Evolutionary conservation across 2,113 vertebrate genomes (phyloP), one percentile per base, ranked within the genome.

Genomic region (Hipposideros armiger): DNA sequence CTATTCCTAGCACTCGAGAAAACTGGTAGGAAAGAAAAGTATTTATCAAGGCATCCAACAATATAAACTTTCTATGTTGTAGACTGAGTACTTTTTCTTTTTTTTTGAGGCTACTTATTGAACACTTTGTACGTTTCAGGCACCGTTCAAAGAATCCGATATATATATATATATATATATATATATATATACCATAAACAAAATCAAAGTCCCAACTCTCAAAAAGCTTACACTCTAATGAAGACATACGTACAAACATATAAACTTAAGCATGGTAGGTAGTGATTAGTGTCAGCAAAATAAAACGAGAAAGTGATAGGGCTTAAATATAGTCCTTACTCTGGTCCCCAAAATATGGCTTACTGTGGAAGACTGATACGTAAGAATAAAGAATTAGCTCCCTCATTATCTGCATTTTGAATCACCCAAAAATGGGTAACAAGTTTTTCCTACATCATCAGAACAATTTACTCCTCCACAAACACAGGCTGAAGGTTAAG

Each of bases 341-440:
- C 89, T 82, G 30, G 28, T 87, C 69, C 26, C 84, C 60, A 86
- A 91, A 87, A 96, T 81, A 91, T 7, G 93, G 20, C 15, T 95
- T 30, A 91, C 15, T 91, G 42, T 93, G 66, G 72, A 90, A 92
- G 26, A 90, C 15, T 72, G 64, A 67, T 20, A 36, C 5, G 0
- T 83, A 87, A 86, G n/a, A 83, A 77, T 81, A 92, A 95, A 95
- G 24, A 93, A 90, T 89, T 86, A 91, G 56, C 20, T 83, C 60
- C 28, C 50, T 95, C 56, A 87, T 94, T 47, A 80, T 11, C 45
- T 85, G 52, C 64, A 89, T 28, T 70, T 66, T 70, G 45, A 97
- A 83, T 77, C 17, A 73, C 54, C 66, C 58, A n/a, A 95, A 96
- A 80, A 56, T 8, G 30, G 60, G 40, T 62, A 90, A 56, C n/a